Conservation (phyloP, 1,140 invertebrate species). For the Anthonomus grandis region DNA sequence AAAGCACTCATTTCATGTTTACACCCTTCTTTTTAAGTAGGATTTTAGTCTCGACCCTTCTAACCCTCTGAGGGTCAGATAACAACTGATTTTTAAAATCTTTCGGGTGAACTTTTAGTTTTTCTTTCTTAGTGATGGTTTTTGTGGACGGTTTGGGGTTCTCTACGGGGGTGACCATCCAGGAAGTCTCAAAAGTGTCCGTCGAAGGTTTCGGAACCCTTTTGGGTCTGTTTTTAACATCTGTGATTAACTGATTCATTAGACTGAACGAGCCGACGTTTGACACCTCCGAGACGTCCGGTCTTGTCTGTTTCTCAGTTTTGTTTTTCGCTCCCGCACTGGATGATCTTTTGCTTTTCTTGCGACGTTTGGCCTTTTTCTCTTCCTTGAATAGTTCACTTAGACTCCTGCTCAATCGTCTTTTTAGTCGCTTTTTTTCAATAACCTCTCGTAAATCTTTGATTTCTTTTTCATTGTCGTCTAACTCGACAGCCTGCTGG, state of each 20-base stretch:
- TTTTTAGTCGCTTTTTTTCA: slow-evolving; percentile 2
- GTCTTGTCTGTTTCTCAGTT: slow-evolving; percentile 1
- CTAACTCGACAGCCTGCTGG: neutral
- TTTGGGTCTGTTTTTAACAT: slow-evolving; percentile 31
- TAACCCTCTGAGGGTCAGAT: slow-evolving; percentile 27
- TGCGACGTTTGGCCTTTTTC: neutral
- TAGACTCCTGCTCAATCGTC: slow-evolving; percentile 22
- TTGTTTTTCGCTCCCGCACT: neutral
- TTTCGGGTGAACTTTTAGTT: slow-evolving; percentile 27
- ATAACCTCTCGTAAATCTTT: neutral
- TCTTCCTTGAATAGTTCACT: slow-evolving; percentile 6
- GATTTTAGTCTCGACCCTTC: slow-evolving; percentile 27
- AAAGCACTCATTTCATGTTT: too few relatives aligned
- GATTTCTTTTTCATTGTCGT: neutral
- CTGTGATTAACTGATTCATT: slow-evolving; percentile 24
- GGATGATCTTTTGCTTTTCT: slow-evolving; percentile 6
- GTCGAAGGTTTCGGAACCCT: slow-evolving; percentile 19
- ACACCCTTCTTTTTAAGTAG: slow-evolving; percentile 27
- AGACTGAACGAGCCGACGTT: slow-evolving; percentile 8
- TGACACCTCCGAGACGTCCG: neutral
- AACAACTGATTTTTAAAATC: slow-evolving; percentile 40
- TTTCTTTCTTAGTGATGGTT: slow-evolving; percentile 11
- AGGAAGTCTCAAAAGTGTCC: slow-evolving; percentile 4
- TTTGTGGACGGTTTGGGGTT: slow-evolving; percentile 28
- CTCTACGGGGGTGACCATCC: slow-evolving; percentile 6